phyloP scores from a whole-genome alignment of 2,113 vertebrate genomes.

The Gulo gulo region DNA sequence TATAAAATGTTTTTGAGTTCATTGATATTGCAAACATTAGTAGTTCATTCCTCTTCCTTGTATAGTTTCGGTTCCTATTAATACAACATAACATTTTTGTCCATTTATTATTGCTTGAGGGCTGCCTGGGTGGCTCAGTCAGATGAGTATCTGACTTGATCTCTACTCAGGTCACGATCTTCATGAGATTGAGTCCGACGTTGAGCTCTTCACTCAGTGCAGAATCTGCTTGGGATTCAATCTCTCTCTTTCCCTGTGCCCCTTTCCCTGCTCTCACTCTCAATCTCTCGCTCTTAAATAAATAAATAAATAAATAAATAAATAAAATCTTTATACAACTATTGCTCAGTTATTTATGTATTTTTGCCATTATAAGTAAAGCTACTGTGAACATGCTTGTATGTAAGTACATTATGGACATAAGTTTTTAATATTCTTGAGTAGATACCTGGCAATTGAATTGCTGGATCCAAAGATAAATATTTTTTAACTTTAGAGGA shows the following conservation, averaged over 20 bases:
- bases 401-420: background rate
- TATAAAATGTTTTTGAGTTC: background rate
- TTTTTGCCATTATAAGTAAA: background rate
- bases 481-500: background rate
- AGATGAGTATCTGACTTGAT: background rate
- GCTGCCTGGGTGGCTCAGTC: background rate
- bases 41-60: background rate
- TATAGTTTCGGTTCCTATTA: background rate
- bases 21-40: background rate
- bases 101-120: background rate
- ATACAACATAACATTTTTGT: background rate
- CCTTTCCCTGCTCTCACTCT: background rate
- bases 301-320: too few species aligned
- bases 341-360: background rate
- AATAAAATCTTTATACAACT: background rate
- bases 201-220: background rate
- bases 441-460: background rate
- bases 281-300: background rate
- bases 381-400: background rate
- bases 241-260: background rate
- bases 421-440: background rate
- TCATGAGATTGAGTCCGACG: background rate
- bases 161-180: background rate
- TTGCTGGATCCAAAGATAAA: background rate
- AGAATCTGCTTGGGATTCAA: background rate